Base-by-base conservation (phyloP, 2,888 invertebrate genomes). In the Ditylenchus weischeri region DNA sequence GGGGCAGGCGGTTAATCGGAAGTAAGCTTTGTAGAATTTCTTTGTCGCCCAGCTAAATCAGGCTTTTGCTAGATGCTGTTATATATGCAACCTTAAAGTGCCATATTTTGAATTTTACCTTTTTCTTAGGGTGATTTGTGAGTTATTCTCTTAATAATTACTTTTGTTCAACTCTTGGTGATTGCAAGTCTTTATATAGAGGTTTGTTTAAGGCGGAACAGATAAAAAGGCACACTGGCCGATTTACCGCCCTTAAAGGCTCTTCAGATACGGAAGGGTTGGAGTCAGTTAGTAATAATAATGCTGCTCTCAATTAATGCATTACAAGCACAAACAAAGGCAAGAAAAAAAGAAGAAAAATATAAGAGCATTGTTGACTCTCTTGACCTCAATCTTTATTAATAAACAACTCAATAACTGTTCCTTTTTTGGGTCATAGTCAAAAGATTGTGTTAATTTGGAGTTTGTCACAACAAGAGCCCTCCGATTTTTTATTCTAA, bases 251-350 rank as follows among this genome's bases (percentile, higher is more conserved):
- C 23, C 15, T 29, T 54, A 54, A 54, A 54, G 54, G 54, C 23
- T 13, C 21, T 21, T 54, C 54, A 54, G 10, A 54, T 21, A 54
- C 3, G 23, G 29, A 21, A 23, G 21, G 54, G 54, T 23, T 23
- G 54, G 54, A 43, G 11, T 54, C 54, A n/a, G 23, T 23, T 23
- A 54, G n/a, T 54, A 54, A 54, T 54, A 11, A 54, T 54, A 29
- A 29, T 54, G 21, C 54, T 54, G 21, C 54, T 54, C 54, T 54
- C 54, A 54, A 54, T 54, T 54, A 54, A 54, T 54, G 54, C 54
- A 54, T 54, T 54, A 54, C 54, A 54, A 54, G 54, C 11, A 54
- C 54, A 54, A 54, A 54, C 54, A 54, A 54, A 23, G 54, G 29
- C 21, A 54, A 54, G 13, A 54, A 19, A 50, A n/a, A n/a, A 51